Evolutionary conservation across 2,113 vertebrate genomes (phyloP), one percentile per base, ranked within the genome.

Genomic region (Butorides virescens): DNA sequence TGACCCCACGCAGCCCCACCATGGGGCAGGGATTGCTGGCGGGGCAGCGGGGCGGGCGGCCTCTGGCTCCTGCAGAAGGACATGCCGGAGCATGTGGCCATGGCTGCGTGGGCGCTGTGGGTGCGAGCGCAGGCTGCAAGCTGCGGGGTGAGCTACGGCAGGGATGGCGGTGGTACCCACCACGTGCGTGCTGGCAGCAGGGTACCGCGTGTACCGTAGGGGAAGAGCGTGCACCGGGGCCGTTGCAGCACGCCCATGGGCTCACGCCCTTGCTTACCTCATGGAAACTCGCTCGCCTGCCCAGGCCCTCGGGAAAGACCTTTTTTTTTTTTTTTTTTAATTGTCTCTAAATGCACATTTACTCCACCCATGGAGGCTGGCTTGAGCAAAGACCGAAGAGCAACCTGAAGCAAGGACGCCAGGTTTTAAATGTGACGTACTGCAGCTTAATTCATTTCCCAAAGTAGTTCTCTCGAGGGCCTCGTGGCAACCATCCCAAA

Each of bases 151-250:
- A 15, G 56, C 27, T 9, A 25, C 0, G 0, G 19, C 58, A 34
- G 59, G 52, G n/a, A 19, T 7, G 11, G n/a, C 1, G 8, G 7
- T 6, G 34, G 26, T 11, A 13, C 20, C 53, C 18, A 4, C 70
- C 0, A 0, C 1, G 13, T 10, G 50, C 0, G 0, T 9, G 55
- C 75, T 88, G 0, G 0, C 49, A 29, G 55, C 32, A 5, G 32
- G 66, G 20, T 50, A 29, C 50, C 3, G 12, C 3, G 36, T 13
- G 52, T 36, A 5, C 42, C 0, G 0, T 0, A 17, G 70, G 30
- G 39, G 13, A 68, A 15, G 18, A 36, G 36, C 21, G 2, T 4
- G 46, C 62, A 6, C 27, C 1, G 3, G 15, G 49, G 58, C 46
- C 1, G 1, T 22, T 59, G 50, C 26, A 67, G 83, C 42, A 77